Percentiles rank a stretch among this genome's conserved stretches.
phyloP scores from a whole-genome alignment of 1,140 invertebrate genomes.

The Andricus grossulariae region DNA sequence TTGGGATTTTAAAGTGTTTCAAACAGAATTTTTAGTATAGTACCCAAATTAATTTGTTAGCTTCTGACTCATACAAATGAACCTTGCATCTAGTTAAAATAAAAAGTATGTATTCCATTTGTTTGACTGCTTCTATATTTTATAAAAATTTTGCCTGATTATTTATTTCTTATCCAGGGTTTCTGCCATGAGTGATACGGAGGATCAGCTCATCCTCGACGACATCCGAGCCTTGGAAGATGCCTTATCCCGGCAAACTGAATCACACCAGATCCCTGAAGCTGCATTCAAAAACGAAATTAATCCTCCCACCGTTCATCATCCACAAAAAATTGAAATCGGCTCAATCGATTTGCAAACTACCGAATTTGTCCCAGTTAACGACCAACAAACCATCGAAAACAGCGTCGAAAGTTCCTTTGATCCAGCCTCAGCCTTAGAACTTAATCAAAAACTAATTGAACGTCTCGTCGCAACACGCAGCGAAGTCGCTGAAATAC shows the following conservation, averaged over 20 bases:
- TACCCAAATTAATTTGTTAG: no score
- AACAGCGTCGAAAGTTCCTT: background rate
- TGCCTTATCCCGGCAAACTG: conserved; percentile 45
- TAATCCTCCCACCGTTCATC: background rate
- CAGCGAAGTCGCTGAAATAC: conserved; percentile 47
- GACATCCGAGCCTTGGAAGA: conserved; percentile 64
- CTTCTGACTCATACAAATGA: no score
- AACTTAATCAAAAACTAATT: conserved; percentile 58
- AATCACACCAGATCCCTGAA: background rate
- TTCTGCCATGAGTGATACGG: conserved; percentile 59
- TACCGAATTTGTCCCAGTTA: background rate
- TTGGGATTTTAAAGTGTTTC: no score
- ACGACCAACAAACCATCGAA: background rate
- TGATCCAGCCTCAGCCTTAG: conserved; percentile 39
- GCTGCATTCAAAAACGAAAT: conserved; percentile 36
- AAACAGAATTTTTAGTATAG: no score
- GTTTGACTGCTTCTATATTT: background rate
- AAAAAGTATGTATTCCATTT: no score
- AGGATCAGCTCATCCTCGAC: conserved; percentile 61
- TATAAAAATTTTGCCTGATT: background rate
- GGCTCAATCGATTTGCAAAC: background rate
- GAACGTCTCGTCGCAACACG: conserved; percentile 46
- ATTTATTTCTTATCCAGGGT: background rate
- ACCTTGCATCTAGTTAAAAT: no score
- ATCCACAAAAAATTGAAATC: conserved; percentile 13